A percentile compares a stretch with the other conserved stretches of the same genome.
phyloP scores from a whole-genome alignment of 2,888 invertebrate genomes.

The Digitonthophagus gazella region DNA sequence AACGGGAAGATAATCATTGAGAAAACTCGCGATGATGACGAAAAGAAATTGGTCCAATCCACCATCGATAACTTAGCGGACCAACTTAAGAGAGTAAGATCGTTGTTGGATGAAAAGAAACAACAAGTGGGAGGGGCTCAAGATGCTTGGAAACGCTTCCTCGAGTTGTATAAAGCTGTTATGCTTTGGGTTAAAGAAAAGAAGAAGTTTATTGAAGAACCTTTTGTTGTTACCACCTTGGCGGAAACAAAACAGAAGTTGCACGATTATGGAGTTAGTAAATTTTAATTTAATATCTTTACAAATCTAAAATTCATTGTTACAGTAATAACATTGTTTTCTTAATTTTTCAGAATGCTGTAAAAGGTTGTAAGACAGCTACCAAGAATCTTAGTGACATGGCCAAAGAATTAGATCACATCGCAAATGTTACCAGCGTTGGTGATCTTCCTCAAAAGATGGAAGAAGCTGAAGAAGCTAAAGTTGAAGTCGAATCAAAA shows the following conservation, averaged over 20 bases:
- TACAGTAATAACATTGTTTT: not conserved
- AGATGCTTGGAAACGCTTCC: conserved; percentile 86
- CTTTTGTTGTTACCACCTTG: conserved; percentile 73
- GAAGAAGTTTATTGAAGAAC: conserved; percentile 73
- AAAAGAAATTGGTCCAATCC: conserved; percentile 71
- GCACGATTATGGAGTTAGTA: conserved; percentile 78
- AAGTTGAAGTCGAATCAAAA: conserved; percentile 79
- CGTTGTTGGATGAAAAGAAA: conserved; percentile 79
- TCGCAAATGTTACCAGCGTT: conserved; percentile 78
- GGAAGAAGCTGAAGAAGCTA: conserved; percentile 82
- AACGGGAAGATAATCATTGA: conserved; percentile 79
- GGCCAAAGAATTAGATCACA: conserved; percentile 84
- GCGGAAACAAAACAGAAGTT: conserved; percentile 81
- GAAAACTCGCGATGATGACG: conserved; percentile 74
- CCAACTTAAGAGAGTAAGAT: conserved; percentile 73
- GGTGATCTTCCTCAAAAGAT: conserved; percentile 83
- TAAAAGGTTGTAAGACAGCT: conserved; percentile 85
- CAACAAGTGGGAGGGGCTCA: conserved; percentile 82
- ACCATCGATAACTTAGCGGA: conserved; percentile 75
- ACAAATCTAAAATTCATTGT: not conserved
- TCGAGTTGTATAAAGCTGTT: conserved; percentile 77
- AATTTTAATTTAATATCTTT: not conserved
- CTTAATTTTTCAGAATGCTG: conserved; percentile 65
- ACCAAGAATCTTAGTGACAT: conserved; percentile 87
- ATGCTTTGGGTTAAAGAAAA: conserved; percentile 83